Evolutionary conservation across 1,140 invertebrate genomes (phyloP).

Genomic region (Hylaeus volcanicus): DNA sequence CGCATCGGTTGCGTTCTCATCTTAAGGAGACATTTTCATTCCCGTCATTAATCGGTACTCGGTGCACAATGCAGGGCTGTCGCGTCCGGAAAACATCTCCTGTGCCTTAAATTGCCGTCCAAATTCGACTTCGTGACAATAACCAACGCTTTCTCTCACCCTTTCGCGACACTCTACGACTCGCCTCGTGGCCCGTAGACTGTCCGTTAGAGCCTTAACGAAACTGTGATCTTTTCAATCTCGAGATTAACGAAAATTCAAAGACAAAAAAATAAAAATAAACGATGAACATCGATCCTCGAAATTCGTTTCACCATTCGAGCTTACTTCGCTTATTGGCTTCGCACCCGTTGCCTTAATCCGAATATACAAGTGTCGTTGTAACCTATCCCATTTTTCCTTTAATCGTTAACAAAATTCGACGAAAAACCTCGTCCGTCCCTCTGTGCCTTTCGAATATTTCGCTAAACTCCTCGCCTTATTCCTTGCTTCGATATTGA

Average conservation of each 20-base stretch:
- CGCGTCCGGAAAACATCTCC: constrained; percentile 53
- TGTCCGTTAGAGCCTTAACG: constrained; percentile 30
- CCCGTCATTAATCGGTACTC: constrained; percentile 5
- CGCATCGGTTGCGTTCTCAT: neutral
- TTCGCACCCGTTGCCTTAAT: constrained; percentile 51
- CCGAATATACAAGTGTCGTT: constrained; percentile 42
- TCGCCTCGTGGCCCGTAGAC: neutral
- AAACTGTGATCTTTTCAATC: constrained; percentile 44
- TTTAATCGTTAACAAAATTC: constrained; percentile 27
- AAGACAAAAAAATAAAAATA: neutral
- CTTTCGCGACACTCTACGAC: constrained; percentile 10
- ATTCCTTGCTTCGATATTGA: constrained; percentile 14
- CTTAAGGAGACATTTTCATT: neutral
- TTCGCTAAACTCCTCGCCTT: neutral
- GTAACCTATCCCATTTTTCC: neutral
- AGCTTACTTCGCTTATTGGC: constrained; percentile 37
- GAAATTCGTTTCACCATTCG: constrained; percentile 12
- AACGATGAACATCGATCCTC: neutral
- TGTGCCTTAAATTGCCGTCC: constrained; percentile 75
- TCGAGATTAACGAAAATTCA: neutral
- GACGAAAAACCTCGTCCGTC: constrained; percentile 49
- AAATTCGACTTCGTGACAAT: constrained; percentile 57
- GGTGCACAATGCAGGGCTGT: constrained; percentile 63
- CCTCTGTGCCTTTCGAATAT: constrained; percentile 52
- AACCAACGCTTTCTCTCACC: constrained; percentile 41